Base-by-base conservation (phyloP, 2,113 vertebrate species). In the zebrafish (Danio rerio) region DNA sequence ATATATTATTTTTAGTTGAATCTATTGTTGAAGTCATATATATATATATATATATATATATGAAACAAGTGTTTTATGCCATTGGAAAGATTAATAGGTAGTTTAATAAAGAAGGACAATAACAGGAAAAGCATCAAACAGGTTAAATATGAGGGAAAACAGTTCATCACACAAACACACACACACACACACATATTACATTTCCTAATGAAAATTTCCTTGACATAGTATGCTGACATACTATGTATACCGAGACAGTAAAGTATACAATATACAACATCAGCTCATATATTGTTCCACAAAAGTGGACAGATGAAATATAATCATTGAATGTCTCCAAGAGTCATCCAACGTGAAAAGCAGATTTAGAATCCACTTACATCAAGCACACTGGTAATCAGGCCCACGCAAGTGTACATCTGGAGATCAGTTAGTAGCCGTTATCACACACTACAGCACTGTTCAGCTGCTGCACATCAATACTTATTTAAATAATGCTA, bases 311-410 rank as follows among this genome's bases (percentile, higher is more conserved):
- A 31, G 68, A 47, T 18, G 16, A 18, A 20, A 69, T 69, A 20
- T 18, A 10, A 20, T 0, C 16, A 77, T 2, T 61, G 42, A 62
- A 77, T 77, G 43, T 0, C 59, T 65, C 21, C 49, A 78, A 78
- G 13, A 49, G 56, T 74, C 74, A 75, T 75, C 40, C 72, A 77
- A 77, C 9, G 45, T 40, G 31, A 52, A 84, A 42, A n/a, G 43
- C 42, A 80, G 82, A 86, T 31, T 45, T 12, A 83, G 82, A 18
- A 52, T 9, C 42, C 68, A 92, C 92, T 94, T 83, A 92, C 90
- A 74, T 90, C 81, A 72, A 91, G 55, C 61, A 52, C 73, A 86
- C 86, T 75, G 6, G 91, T 81, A 10, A 91, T 9, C 71, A 84
- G 90, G 79, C 86, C 86, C 12, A 81, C 82, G 66, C 83, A 86